Base-by-base conservation (phyloP, 2,797 vertebrate genomes). In the Cuniculus paca region DNA sequence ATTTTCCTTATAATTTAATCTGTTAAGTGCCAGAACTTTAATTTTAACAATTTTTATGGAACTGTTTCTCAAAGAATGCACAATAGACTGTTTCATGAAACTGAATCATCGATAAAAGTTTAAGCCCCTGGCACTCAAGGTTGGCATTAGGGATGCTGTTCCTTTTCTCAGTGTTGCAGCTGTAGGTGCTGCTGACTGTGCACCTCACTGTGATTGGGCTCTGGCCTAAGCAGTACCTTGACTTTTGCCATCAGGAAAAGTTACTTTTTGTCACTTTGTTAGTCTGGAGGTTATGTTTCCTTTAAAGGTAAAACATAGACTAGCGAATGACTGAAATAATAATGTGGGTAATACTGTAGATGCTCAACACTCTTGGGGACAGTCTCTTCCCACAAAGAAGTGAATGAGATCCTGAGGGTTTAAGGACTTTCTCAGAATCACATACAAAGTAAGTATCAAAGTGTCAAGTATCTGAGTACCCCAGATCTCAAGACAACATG, bases 1-100 rank as follows among this genome's bases (percentile, higher is more conserved):
- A 86, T 94, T 87, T 87, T 87, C 50, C 74, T 93, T 94, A 45
- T 95, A 88, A 86, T 95, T 96, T 89, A 95, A 95, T 92, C 50
- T 7, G 11, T 90, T 97, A 95, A 93, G 63, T 97, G 48, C 26
- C 65, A 95, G 42, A 77, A 91, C 72, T 96, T 97, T 94, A 92
- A 97, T 96, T 96, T 90, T 85, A 94, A 88, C 60, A 88, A 34
- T 89, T 93, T 93, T 88, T 61, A 95, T 88, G n/a, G 48, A 94
- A 91, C 70, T 72, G 36, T 95, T 91, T 91, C 26, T 86, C 39
- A 68, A 97, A 86, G 79, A 95, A 72, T 86, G 63, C 28, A 77
- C 74, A 75, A 12, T 36, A 34, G 75, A 83, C 22, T 83, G 45
- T 24, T 91, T 96, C 79, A 77, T 88, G 70, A 96, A 72, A 56